A percentile compares a stretch with the other conserved stretches of the same genome.
Evolutionary conservation across 2,888 invertebrate species (phyloP).

Genomic region (Azorinus chamasolen): DNA sequence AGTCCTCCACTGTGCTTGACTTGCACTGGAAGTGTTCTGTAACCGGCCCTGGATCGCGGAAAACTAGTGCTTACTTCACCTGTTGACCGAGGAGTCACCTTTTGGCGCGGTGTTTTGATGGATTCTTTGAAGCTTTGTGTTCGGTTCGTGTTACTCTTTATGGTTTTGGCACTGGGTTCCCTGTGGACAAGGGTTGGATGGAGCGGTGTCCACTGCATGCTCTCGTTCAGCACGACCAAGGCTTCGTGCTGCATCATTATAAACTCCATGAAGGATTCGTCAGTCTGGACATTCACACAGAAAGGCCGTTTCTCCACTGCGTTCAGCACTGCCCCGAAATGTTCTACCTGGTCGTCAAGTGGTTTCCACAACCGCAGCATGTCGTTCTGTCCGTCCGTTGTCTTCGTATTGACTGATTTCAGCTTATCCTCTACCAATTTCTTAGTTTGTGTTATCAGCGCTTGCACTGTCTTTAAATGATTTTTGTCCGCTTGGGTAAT

Average conservation of each 20-base stretch:
- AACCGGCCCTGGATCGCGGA: slow-evolving; percentile 40
- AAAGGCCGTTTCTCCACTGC: slow-evolving; percentile 61
- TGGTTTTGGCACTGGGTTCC: slow-evolving; percentile 5
- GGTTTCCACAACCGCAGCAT: slow-evolving; percentile 60
- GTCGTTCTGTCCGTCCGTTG: slow-evolving; percentile 60
- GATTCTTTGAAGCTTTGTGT: slow-evolving; percentile 16
- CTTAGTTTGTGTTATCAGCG: slow-evolving; percentile 55
- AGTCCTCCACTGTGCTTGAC: neutral
- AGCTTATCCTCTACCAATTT: slow-evolving; percentile 57
- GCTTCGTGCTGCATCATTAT: slow-evolving; percentile 51
- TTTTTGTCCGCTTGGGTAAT: slow-evolving; percentile 48
- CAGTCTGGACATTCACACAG: slow-evolving; percentile 51
- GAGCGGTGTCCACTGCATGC: slow-evolving; percentile 59
- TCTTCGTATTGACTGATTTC: slow-evolving; percentile 49
- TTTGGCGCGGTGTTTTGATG: neutral
- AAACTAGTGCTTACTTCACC: slow-evolving; percentile 9
- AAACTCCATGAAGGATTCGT: slow-evolving; percentile 53
- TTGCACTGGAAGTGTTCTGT: slow-evolving; percentile 39
- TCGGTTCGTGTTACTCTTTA: slow-evolving; percentile 2
- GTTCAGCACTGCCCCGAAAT: slow-evolving; percentile 52
- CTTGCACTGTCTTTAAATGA: slow-evolving; percentile 51
- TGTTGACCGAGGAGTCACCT: slow-evolving; percentile 6
- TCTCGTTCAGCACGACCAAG: slow-evolving; percentile 53
- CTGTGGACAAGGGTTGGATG: slow-evolving; percentile 30
- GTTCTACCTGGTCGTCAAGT: slow-evolving; percentile 55